Evolutionary conservation across 2,113 vertebrate species (phyloP).

Genomic region (Poecile atricapillus): DNA sequence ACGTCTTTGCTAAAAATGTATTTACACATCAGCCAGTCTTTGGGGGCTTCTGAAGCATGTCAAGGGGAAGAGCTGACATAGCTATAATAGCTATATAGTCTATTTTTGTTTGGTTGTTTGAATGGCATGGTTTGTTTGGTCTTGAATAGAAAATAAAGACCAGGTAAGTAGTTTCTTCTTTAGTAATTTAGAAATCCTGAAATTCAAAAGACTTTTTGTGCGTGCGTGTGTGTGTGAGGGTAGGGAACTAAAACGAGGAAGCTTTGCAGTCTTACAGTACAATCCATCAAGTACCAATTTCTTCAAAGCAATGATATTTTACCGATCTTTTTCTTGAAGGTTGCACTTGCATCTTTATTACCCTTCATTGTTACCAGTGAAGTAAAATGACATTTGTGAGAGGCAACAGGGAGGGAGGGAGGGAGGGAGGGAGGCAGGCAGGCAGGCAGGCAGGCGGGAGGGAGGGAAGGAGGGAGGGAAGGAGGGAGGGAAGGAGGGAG

Average conservation of each 20-base stretch:
- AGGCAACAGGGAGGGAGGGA: no score
- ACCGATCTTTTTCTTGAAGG: not conserved
- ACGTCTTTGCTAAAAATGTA: not conserved
- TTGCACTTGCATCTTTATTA: conserved; percentile 14
- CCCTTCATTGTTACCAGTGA: not conserved
- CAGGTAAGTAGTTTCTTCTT: not conserved
- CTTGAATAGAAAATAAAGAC: not conserved
- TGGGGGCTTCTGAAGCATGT: not conserved
- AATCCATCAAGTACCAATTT: not conserved
- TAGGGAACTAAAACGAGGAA: not conserved
- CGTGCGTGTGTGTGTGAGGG: not conserved
- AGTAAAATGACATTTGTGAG: conserved; percentile 15
- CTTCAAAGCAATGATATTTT: not conserved
- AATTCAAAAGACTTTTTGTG: not conserved
- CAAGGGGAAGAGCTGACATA: not conserved
- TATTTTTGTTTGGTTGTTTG: not conserved
- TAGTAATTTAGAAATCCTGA: not conserved
- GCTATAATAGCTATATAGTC: not conserved
- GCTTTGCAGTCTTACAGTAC: not conserved
- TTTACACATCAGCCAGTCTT: not conserved
- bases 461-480: no score
- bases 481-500: no score
- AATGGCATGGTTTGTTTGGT: not conserved
- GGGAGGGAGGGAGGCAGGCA: no score
- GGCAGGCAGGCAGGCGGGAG: no score